Base-by-base conservation (phyloP, 2,797 vertebrate species). In the Parotocinclus haroldoi region DNA sequence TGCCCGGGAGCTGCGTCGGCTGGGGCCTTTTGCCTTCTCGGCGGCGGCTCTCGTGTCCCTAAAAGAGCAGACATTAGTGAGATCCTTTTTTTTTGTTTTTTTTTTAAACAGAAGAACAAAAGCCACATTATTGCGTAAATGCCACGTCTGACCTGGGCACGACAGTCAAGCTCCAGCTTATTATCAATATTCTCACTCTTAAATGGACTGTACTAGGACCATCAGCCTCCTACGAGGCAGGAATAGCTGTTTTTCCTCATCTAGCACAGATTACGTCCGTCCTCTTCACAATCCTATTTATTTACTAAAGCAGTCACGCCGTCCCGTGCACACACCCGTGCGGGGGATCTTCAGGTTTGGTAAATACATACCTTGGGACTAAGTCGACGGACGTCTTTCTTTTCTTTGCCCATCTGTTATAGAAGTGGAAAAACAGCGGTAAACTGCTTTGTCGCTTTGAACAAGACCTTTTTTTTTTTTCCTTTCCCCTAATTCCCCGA, bases 11-110 rank as follows among this genome's bases (percentile, higher is more conserved):
- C 96, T 98, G 85, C 95, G 92, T 80, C 95, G 89, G 79, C 89
- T 97, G 36, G 94, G 93, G 71, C 92, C 94, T 87, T 97, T 98
- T 70, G 94, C 91, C 79, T 95, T 98, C 88, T 99, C 97, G 79
- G 90, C 83, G 68, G 85, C 86, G 76, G 88, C 90, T 87, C 95
- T 95, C 86, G 87, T 87, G 85, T 91, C 85, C 87, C 87, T 92
- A 81, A 65, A 84, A 49, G 81, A 48, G 67, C 73, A 62, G 54
- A 82, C 60, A 61, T 17, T 19, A 27, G 27, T 51, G 11, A 76
- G 86, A n/a, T 63, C 8, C 3, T 54, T 27, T 11, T 1, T 0
- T 42, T 42, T 42, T 42, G 1, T 42, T 42, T 11, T 10, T 48
- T 48, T 12, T 48, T n/a, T n/a, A n/a, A n/a, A n/a, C n/a, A n/a